Conservation (phyloP, 1,140 invertebrate genomes). For the Elymnias hypermnestra region DNA sequence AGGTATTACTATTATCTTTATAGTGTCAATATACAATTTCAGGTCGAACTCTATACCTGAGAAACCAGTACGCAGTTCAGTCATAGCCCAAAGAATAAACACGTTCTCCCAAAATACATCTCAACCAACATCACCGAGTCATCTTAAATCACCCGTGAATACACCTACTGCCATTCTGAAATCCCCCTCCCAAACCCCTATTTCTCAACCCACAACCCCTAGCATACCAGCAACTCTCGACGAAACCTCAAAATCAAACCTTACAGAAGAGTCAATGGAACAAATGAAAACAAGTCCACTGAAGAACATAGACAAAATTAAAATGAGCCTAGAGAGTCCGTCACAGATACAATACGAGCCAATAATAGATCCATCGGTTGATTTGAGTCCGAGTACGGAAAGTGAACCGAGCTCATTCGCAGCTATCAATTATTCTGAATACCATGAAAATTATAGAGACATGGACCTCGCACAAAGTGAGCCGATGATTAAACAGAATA, state of each 20-base stretch:
- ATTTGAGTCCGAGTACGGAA: slow-evolving; percentile 64
- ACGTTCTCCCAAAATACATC: slow-evolving; percentile 55
- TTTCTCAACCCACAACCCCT: not conserved
- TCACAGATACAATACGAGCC: slow-evolving; percentile 73
- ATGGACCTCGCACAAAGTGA: slow-evolving; percentile 58
- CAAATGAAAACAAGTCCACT: slow-evolving; percentile 62
- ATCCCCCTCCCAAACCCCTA: slow-evolving; percentile 11
- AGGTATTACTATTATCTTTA: no score
- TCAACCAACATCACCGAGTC: slow-evolving; percentile 35
- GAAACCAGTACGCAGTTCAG: slow-evolving; percentile 79
- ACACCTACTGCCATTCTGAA: slow-evolving; percentile 8
- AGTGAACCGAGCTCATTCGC: slow-evolving; percentile 53
- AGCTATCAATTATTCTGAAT: slow-evolving; percentile 47
- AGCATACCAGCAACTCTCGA: not conserved
- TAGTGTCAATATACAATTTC: slow-evolving; percentile 19
- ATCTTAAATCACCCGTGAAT: slow-evolving; percentile 25
- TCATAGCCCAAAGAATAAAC: slow-evolving; percentile 77
- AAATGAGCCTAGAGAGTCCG: slow-evolving; percentile 67
- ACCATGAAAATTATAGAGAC: slow-evolving; percentile 42
- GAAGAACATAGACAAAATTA: slow-evolving; percentile 73
- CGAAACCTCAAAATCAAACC: slow-evolving; percentile 5
- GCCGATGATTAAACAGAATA: slow-evolving; percentile 74
- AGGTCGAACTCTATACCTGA: slow-evolving; percentile 75
- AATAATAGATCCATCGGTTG: slow-evolving; percentile 55
- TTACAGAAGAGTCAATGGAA: slow-evolving; percentile 28